Conservation (phyloP, 2,797 vertebrate genomes). For the Moxostoma hubbsi region DNA sequence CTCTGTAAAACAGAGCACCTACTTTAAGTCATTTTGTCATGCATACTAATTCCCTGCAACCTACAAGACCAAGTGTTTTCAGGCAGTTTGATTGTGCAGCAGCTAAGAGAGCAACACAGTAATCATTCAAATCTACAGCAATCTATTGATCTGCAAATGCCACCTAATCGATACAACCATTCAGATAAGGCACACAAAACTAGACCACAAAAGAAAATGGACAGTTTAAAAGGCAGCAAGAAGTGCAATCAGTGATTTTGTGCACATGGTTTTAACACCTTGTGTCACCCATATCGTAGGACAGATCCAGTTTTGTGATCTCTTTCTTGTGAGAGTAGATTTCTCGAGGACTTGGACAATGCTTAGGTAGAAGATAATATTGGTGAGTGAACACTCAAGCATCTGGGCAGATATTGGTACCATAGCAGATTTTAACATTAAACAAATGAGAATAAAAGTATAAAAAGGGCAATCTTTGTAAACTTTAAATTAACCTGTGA, state of each 20-base stretch:
- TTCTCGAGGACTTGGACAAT: conserved; percentile 13
- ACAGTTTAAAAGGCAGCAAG: conserved; percentile 70
- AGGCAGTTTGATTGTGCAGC: conserved; percentile 19
- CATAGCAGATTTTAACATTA: conserved; percentile 4
- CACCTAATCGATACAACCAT: conserved; percentile 73
- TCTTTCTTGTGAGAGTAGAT: conserved; percentile 25
- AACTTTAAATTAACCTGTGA: conserved; percentile 19
- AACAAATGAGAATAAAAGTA: conserved; percentile 15
- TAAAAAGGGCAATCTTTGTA: neutral
- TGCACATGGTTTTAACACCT: conserved; percentile 26
- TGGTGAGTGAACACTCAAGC: neutral
- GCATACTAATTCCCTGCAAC: conserved; percentile 19
- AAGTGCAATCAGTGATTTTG: conserved; percentile 23
- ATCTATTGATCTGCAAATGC: conserved; percentile 75
- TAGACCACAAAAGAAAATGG: conserved; percentile 76
- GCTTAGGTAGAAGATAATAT: conserved; percentile 23
- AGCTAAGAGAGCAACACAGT: conserved; percentile 26
- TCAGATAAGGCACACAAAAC: conserved; percentile 69
- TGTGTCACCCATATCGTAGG: neutral
- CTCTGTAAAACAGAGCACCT: neutral
- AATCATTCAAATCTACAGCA: conserved; percentile 73
- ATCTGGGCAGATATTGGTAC: neutral
- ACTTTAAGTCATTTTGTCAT: neutral
- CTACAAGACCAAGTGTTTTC: conserved; percentile 24
- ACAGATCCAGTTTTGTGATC: conserved; percentile 27